These are phyloP conservation scores for Theocolax elegans DNA, from an alignment of 1,140 invertebrate species.

Conservation along the genomic window DNA sequence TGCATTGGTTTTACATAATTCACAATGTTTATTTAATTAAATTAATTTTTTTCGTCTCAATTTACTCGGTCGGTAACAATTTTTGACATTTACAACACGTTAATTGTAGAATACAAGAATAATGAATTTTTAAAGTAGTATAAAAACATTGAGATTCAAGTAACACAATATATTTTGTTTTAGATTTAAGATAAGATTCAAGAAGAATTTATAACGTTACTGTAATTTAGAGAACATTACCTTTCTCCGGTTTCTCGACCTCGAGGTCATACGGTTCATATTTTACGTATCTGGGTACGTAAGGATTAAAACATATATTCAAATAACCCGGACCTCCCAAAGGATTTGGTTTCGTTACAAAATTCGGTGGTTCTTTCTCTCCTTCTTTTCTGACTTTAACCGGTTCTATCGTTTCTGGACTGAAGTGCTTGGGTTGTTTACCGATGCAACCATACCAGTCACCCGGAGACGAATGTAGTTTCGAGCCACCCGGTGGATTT, in stretches of 20 bases:
- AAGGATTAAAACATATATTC: slow-evolving; percentile 54
- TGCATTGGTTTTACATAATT: too few species aligned
- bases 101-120: too few species aligned
- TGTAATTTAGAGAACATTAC: too few species aligned
- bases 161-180: too few species aligned
- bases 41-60: too few species aligned
- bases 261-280: slow-evolving; percentile 48
- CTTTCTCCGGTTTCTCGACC: slow-evolving; percentile 10
- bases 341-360: slow-evolving; percentile 54
- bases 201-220: too few species aligned
- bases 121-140: too few species aligned
- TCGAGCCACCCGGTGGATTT: slow-evolving; percentile 49
- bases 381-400: slow-evolving; percentile 45
- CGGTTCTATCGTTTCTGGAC: slow-evolving; percentile 21
- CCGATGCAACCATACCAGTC: slow-evolving; percentile 58
- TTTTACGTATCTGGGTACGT: slow-evolving; percentile 41
- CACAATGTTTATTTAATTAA: too few species aligned
- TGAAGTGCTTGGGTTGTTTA: slow-evolving; percentile 51
- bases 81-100: too few species aligned
- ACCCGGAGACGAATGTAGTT: slow-evolving; percentile 56
- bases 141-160: too few species aligned
- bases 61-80: too few species aligned
- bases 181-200: too few species aligned
- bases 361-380: slow-evolving; percentile 45
- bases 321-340: slow-evolving; percentile 55